phyloP scores from a whole-genome alignment of 2,888 invertebrate genomes.

The Diogma glabrata region DNA sequence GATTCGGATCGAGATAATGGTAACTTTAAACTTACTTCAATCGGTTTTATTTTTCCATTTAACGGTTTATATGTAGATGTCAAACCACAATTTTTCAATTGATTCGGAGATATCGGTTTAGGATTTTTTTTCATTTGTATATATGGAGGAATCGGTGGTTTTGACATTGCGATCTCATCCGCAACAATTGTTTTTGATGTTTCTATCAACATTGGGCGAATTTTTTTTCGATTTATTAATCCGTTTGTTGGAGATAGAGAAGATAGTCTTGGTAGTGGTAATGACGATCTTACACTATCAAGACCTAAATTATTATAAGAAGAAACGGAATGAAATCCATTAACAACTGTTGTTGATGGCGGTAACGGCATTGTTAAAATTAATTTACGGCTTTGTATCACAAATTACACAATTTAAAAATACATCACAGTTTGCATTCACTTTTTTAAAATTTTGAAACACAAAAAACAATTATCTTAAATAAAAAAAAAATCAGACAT shows the following conservation, averaged over 20 bases:
- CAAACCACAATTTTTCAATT: background rate
- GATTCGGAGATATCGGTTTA: background rate
- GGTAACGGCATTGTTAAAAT: slow-evolving; percentile 3
- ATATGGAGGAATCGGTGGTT: slow-evolving; percentile 4
- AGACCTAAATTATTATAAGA: background rate
- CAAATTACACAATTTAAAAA: no score
- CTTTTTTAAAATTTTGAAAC: no score
- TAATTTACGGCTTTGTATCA: no score
- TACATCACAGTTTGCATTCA: no score
- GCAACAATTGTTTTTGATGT: background rate
- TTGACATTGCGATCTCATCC: slow-evolving; percentile 3
- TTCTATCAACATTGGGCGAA: background rate
- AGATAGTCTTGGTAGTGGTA: background rate
- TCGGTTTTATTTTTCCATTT: slow-evolving; percentile 19
- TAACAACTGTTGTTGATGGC: background rate
- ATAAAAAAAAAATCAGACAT: no score
- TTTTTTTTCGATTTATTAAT: background rate
- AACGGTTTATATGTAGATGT: slow-evolving; percentile 1
- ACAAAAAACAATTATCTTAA: no score
- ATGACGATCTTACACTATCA: background rate
- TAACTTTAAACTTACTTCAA: slow-evolving; percentile 26
- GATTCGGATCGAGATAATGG: slow-evolving; percentile 18
- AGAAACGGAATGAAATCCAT: background rate
- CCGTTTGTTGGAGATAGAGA: background rate
- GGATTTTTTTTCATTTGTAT: background rate